phyloP scores from a whole-genome alignment of 2,888 invertebrate species.

The Rhamnusium bicolor region DNA sequence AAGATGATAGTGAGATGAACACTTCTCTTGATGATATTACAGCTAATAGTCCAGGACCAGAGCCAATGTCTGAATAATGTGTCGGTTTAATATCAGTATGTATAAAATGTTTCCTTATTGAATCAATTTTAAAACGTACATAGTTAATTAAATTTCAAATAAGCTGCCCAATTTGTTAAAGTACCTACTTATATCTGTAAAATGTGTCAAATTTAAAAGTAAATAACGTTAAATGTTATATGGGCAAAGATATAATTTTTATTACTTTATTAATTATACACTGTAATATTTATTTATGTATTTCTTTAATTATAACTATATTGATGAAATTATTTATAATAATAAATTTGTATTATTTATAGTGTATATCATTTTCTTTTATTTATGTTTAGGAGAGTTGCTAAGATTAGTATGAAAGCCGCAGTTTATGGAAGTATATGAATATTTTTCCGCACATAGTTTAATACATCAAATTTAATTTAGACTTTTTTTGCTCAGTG shows the following conservation, averaged over 20 bases:
- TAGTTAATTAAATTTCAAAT: neutral
- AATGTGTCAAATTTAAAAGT: neutral
- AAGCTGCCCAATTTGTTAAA: neutral
- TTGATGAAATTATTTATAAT: neutral
- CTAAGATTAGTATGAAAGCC: too few species aligned
- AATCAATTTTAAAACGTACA: neutral
- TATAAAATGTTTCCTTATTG: neutral
- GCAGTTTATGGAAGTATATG: too few species aligned
- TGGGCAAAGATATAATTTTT: neutral
- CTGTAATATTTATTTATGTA: neutral
- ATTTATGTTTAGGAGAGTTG: too few species aligned
- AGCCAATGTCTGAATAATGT: slow-evolving; percentile 68
- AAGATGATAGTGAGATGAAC: slow-evolving; percentile 42
- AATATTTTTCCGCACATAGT: too few species aligned
- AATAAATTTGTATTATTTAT: neutral
- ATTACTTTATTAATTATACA: neutral
- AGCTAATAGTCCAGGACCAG: slow-evolving; percentile 69
- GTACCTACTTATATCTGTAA: neutral
- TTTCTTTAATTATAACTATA: neutral
- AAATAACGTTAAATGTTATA: too few species aligned
- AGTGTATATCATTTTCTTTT: too few species aligned
- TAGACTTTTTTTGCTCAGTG: too few species aligned
- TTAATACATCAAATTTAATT: too few species aligned
- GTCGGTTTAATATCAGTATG: neutral
- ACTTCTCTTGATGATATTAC: slow-evolving; percentile 70